Base-by-base conservation (phyloP, 2,888 invertebrate species). In the Operophtera brumata region DNA sequence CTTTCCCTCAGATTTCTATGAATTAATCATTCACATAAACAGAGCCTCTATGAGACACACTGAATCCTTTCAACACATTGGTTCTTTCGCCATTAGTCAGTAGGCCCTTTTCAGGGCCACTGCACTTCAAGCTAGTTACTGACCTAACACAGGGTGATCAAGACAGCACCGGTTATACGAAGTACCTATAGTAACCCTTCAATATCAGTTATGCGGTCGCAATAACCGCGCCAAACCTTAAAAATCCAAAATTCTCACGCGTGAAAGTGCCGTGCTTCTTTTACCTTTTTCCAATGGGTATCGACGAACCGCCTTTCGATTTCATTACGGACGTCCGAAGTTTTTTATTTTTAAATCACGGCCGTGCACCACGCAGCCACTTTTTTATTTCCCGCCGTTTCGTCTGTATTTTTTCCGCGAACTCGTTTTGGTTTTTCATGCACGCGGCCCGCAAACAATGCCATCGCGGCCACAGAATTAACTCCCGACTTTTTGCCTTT, bases 291-390 rank as follows among this genome's bases (percentile, higher is more conserved):
- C 85, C 86, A 82, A 77, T 82, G 81, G 87, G 82, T 81, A 90
- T 90, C 89, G 89, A 89, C 88, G 86, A 86, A 87, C 87, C 86
- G 80, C 90, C 90, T 90, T 90, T 90, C 90, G 89, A 89, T 90
- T 90, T 90, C 90, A 89, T 89, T 90, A 90, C 88, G 88, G 82
- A 86, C 87, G 78, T 87, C 86, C 86, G 81, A 69, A 70, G 74
- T 79, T 88, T 87, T 87, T 89, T 89, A 84, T 90, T 89, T 89
- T 88, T 87, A 87, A 89, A 90, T 89, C 89, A 86, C 86, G 78
- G 78, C 56, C 80, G 77, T 77, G 81, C 82, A 78, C 81, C 82
- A 75, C 82, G 82, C 84, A 74, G 78, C 73, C 72, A 72, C 71
- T 78, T 82, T 86, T 86, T 83, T 79, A 79, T 82, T 77, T 78